phyloP scores from a whole-genome alignment of 2,888 invertebrate genomes.

The Pristionchus entomophagus region DNA sequence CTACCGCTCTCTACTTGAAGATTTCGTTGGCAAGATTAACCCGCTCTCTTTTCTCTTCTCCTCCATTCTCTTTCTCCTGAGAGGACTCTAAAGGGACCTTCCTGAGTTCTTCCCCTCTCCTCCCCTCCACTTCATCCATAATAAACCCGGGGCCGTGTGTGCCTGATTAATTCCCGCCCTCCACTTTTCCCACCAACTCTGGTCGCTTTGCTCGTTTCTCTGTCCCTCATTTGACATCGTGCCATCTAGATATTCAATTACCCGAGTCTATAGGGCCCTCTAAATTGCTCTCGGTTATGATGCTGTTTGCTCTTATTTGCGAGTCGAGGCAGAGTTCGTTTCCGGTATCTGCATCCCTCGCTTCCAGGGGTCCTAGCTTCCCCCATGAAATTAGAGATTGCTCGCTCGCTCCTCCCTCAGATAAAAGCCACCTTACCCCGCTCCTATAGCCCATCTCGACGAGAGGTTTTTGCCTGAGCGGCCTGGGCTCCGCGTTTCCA shows the following conservation, averaged over 20 bases:
- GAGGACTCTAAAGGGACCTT: slow-evolving; percentile 8
- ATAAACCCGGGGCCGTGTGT: slow-evolving; percentile 15
- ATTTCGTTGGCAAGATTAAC: background rate
- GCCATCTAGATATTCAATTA: background rate
- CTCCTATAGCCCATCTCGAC: background rate
- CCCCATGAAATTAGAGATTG: too few relatives aligned
- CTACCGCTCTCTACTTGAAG: background rate
- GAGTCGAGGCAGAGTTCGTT: too few relatives aligned
- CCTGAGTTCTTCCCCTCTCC: background rate
- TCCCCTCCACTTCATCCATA: slow-evolving; percentile 32
- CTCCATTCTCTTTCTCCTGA: background rate
- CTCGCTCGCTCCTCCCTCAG: too few relatives aligned
- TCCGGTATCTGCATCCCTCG: too few relatives aligned
- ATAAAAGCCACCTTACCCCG: background rate
- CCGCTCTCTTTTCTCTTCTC: background rate
- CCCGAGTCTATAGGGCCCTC: too few relatives aligned
- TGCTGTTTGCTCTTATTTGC: too few relatives aligned
- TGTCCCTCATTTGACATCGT: background rate
- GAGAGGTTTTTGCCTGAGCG: too few relatives aligned
- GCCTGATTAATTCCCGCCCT: background rate
- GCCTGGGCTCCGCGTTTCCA: background rate
- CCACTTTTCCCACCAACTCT: background rate
- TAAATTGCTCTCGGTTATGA: too few relatives aligned
- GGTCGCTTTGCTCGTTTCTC: too few relatives aligned
- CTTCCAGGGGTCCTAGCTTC: too few relatives aligned